Base-by-base conservation (phyloP, 1,140 invertebrate genomes). In the Megalonaias nervosa region DNA sequence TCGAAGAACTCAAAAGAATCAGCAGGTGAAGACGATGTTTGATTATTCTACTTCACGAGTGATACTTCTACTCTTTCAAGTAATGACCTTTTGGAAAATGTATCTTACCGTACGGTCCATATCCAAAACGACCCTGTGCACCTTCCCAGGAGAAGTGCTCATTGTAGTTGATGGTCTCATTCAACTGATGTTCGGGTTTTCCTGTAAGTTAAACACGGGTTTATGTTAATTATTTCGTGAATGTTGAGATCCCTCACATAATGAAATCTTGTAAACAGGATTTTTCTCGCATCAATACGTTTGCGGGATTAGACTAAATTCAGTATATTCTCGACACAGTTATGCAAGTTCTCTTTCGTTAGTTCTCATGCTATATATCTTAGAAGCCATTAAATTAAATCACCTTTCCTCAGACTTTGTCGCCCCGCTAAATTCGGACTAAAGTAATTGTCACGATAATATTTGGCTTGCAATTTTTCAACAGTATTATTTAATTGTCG, bases 131-230 rank as follows among this genome's bases (percentile, higher is more conserved):
- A 56, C 94, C 94, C 88, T 94, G 93, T 70, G 90, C 90, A 93
- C 93, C 94, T 76, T 91, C 91, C 97, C 97, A 99, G 77, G 93
- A 93, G 89, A 99, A 99, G 82, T 97, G 93, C 90, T 99, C 98
- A 87, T 99, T 99, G 92, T 97, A 99, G 87, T 98, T 96, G 66
- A 99, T 96, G 74, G 97, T 96, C 81, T 93, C 93, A 62, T 92
- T 93, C 85, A 92, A 56, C 58, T 88, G 84, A 9, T 75, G 77
- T 94, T 95, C 93, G 1, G 94, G 93, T 75, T 93, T 85, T 55
- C 94, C 95, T 96, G 91, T 19, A 66, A 94, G 93, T 75, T 93
- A 85, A 58, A 94, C 95, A 96, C 90, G 15, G 64, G 62, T 31
- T 62, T 31, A n/a, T 12, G 6, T 15, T 60, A 60, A 59, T 5